Conservation (phyloP, 2,888 invertebrate genomes). For the Chironomus tentans region DNA sequence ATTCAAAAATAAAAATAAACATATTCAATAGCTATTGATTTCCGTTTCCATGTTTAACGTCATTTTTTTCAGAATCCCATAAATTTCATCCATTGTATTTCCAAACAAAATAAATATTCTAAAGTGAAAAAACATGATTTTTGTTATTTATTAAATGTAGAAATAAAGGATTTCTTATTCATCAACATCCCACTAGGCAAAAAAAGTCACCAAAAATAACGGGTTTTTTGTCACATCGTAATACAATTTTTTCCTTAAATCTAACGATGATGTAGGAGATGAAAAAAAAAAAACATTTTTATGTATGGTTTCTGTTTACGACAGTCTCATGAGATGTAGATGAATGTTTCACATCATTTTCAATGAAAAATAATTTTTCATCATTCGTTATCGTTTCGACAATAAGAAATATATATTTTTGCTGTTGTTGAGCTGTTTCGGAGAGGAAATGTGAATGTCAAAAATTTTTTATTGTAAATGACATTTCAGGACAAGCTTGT, state of each 20-base stretch:
- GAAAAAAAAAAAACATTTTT: not conserved
- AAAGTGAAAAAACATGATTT: too few species aligned
- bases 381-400: not conserved
- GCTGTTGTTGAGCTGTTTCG: not conserved
- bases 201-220: not conserved
- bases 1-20: too few species aligned
- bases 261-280: not conserved
- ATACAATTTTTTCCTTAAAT: not conserved
- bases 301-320: slow-evolving; percentile 4
- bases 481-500: not conserved
- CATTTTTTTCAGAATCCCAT: too few species aligned
- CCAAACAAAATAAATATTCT: too few species aligned
- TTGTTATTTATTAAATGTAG: too few species aligned
- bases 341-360: not conserved
- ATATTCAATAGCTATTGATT: too few species aligned
- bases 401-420: not conserved
- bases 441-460: not conserved
- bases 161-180: too few species aligned
- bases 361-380: not conserved
- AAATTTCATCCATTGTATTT: too few species aligned
- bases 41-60: too few species aligned
- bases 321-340: slow-evolving; percentile 4
- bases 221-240: not conserved
- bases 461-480: not conserved
- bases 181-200: too few species aligned